These are phyloP conservation scores for Hexactinellida sp. DNA, from an alignment of 37 sponge, comb jelly and placozoan genomes.

Conservation along the genomic window DNA sequence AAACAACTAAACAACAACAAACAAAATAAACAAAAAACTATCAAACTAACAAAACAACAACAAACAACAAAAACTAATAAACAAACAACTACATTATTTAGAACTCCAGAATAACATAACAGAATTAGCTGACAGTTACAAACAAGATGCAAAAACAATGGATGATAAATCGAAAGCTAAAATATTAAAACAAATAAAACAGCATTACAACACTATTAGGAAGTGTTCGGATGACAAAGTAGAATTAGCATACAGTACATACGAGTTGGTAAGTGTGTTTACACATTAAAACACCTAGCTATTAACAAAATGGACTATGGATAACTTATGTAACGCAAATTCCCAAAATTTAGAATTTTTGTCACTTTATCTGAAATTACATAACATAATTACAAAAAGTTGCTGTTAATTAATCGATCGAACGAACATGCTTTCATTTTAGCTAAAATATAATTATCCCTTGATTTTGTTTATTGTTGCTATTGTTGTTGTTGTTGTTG, in stretches of 20 bases:
- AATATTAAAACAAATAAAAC: slow-evolving; percentile 10
- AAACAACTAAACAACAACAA: too few species aligned
- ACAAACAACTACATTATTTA: neutral
- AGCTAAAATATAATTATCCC: too few species aligned
- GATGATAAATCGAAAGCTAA: neutral
- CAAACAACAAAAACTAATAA: neutral
- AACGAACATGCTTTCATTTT: too few species aligned
- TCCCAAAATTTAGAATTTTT: too few species aligned
- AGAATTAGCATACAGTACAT: neutral
- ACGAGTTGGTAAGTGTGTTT: neutral
- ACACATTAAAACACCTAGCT: neutral
- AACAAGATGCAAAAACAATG: neutral
- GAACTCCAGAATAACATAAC: neutral
- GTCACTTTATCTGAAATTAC: too few species aligned
- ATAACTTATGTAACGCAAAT: too few species aligned
- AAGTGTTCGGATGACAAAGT: slow-evolving; percentile 6
- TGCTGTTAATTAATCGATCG: too few species aligned
- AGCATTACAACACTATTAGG: neutral
- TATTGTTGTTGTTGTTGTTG: neutral
- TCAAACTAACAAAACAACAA: too few species aligned
- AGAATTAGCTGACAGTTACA: neutral
- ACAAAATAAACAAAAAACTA: too few species aligned
- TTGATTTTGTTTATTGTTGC: too few species aligned
- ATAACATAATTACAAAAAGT: too few species aligned
- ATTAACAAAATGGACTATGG: too few species aligned